Evolutionary conservation across 1,140 invertebrate genomes (phyloP), one percentile per base, ranked within the genome.

Genomic region (Elymnias hypermnestra): DNA sequence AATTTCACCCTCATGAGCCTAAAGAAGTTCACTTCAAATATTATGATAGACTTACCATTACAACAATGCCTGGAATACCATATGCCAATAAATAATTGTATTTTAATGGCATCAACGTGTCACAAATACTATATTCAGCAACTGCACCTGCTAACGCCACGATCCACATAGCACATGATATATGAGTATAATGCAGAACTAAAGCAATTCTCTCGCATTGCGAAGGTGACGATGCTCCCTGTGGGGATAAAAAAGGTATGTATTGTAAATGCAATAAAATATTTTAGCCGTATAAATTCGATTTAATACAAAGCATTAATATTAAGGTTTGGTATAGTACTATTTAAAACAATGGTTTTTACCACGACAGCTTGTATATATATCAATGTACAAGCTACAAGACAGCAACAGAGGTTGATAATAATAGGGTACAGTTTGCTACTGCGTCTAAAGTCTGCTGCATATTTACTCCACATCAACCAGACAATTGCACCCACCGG

Each of bases 141-240:
- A 78, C 76, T 7, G 71, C 76, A 1, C 68, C 79, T 1, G 67
- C 76, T 0, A 87, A 37, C 0, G 70, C 63, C 10, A 92, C 88
- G 21, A 92, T 88, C 91, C 91, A 93, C 63, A 89, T 89, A 0
- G 89, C 87, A 31, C 90, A 89, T 0, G 90, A 88, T 19, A 92
- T 79, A 62, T 92, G 90, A 5, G 91, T 86, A 70, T 92, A 93
- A 70, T 92, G 91, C 7, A 93, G 73, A 2, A 91, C 70, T 5
- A 93, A 59, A 1, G 91, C 90, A 10, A 92, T 88, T 7, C 88
- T 83, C 53, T 91, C 86, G 59, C 92, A 93, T 51, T 89, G 87
- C 3, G 88, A 73, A 42, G 74, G 72, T 19, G 87, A 89, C 54
- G 89, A 89, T 0, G 89, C 89, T 5, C 90, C 89, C 90, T 92